Evolutionary conservation across 1,140 invertebrate genomes (phyloP), one percentile per base, ranked within the genome.

Genomic region (Episyrphus balteatus): DNA sequence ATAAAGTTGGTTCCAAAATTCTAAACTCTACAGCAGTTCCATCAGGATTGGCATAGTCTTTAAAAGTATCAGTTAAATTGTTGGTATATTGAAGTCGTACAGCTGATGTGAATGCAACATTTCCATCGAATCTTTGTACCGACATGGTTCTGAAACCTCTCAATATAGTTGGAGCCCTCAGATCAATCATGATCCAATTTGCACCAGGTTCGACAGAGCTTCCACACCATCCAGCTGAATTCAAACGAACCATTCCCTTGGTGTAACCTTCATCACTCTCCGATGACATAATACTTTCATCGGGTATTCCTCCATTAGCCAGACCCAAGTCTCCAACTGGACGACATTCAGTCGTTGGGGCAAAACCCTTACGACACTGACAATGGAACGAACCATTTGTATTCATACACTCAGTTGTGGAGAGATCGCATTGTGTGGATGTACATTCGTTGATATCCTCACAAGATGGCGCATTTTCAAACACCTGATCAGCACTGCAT

Each of bases 381-480:
- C 93, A 97, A 47, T 83, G 84, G 71, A 95, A 96, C 18, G 90
- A 88, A 42, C 93, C 93, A 33, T 85, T 80, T 17, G 84, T 84
- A 61, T 97, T 97, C 42, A 84, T 81, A 68, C 93, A 97, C 68
- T 91, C 84, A 1, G 92, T 94, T 5, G 88, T 93, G 5, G 84
- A 86, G 15, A 84, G 71, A 69, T 93, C 92, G 71, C 91, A 94
- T 63, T 91, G 88, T 54, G 85, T 86, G 37, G 79, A 85, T 1
- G 78, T 75, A 70, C 93, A 97, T 72, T 97, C 93, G 57, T 97
- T 92, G 33, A 95, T 83, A 69, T 96, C 92, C 76, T 90, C 85
- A 59, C 90, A 94, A 46, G 76, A 82, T 5, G 92, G 90, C 7
- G 86, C 77, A 54, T 88, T 83, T 48, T 85, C 81, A 55, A 96